A percentile compares a stretch with the other conserved stretches of the same genome.
phyloP scores from a whole-genome alignment of 2,113 vertebrate species.

The Poecilia latipinna region DNA sequence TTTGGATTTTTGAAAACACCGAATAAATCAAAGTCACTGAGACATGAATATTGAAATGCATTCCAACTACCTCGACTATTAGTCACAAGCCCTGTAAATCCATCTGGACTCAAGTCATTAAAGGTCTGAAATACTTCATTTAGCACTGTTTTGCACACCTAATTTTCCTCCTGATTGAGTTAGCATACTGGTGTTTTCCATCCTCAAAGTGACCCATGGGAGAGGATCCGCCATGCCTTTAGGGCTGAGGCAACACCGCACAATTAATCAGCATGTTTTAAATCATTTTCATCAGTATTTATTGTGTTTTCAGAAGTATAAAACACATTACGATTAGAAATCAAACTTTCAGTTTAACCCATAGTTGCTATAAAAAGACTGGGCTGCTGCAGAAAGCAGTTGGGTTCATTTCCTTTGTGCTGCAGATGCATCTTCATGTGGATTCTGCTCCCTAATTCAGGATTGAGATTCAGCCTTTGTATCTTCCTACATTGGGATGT shows the following conservation, averaged over 20 bases:
- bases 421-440: conserved; percentile 22
- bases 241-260: conserved; percentile 34
- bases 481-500: not conserved
- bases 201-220: conserved; percentile 29
- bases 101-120: conserved; percentile 61
- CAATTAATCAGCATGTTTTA: conserved; percentile 66
- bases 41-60: conserved; percentile 36
- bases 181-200: conserved; percentile 51
- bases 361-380: conserved; percentile 23
- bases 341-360: conserved; percentile 61
- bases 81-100: conserved; percentile 42
- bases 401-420: conserved; percentile 12
- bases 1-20: not conserved
- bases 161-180: conserved; percentile 72
- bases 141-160: conserved; percentile 67
- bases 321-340: conserved; percentile 42
- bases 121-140: conserved; percentile 63
- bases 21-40: conserved; percentile 32
- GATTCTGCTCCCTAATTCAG: conserved; percentile 25
- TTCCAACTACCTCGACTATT: conserved; percentile 38
- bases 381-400: conserved; percentile 12
- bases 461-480: conserved; percentile 14
- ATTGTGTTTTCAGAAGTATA: not conserved
- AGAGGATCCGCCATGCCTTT: conserved; percentile 40
- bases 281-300: conserved; percentile 40